phyloP scores from a whole-genome alignment of 2,113 vertebrate species.

The Siniperca knerii region DNA sequence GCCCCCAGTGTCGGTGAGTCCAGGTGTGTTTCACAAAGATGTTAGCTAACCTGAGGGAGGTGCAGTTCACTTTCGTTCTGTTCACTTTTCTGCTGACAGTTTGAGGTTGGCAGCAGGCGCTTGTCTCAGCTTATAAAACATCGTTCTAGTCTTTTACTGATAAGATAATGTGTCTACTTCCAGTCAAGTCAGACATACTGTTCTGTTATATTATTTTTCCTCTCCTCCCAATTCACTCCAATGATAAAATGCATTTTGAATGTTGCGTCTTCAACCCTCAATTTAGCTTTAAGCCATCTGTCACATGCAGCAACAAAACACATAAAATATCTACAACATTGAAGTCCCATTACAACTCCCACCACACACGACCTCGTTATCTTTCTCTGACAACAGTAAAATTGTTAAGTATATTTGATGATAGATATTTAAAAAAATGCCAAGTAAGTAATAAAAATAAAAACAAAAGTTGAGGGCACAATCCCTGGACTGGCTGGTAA shows the following conservation, averaged over 20 bases:
- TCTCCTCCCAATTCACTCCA: not conserved
- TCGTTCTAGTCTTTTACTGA: not conserved
- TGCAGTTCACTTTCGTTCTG: not conserved
- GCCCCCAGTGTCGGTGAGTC: constrained; percentile 1
- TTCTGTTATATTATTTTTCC: not conserved
- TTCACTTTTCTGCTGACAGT: constrained; percentile 18
- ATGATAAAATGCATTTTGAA: not conserved
- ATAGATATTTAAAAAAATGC: not conserved
- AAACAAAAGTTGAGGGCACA: not conserved
- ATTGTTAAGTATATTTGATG: not conserved
- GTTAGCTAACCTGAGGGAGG: constrained; percentile 10
- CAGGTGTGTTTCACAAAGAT: constrained; percentile 63
- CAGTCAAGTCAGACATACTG: not conserved
- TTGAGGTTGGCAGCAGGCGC: not conserved
- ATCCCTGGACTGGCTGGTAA: not conserved
- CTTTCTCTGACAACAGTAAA: not conserved
- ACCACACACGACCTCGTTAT: not conserved
- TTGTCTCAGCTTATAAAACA: not conserved
- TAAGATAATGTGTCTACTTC: not conserved
- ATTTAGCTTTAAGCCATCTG: not conserved
- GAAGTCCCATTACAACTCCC: not conserved
- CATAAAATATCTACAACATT: not conserved
- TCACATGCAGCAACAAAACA: not conserved
- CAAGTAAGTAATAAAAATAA: not conserved
- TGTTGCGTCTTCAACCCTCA: not conserved